Evolutionary conservation across 2,113 vertebrate genomes (phyloP).

Genomic region (Takifugu flavidus): DNA sequence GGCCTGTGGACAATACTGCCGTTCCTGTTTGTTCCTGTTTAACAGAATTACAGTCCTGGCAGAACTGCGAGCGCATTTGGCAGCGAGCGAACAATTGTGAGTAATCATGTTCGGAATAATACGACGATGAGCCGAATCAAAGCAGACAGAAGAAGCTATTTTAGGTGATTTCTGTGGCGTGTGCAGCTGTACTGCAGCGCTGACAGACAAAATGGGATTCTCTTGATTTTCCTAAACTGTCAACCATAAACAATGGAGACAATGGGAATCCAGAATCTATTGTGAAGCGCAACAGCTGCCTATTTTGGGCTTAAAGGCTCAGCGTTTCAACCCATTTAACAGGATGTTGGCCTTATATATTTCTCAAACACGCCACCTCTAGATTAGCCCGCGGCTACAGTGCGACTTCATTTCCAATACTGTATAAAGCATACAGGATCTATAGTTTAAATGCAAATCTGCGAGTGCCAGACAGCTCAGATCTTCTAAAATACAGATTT

Average conservation of each 20-base stretch:
- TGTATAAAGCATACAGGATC: not conserved
- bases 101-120: slow-evolving; percentile 54
- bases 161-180: slow-evolving; percentile 34
- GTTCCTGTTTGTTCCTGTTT: slow-evolving; percentile 15
- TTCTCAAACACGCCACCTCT: too few relatives aligned
- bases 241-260: slow-evolving; percentile 45
- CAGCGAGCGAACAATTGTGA: slow-evolving; percentile 45
- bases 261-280: slow-evolving; percentile 44
- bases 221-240: slow-evolving; percentile 44
- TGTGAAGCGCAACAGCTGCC: slow-evolving; percentile 43
- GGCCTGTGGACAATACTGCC: slow-evolving; percentile 22
- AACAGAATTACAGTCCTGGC: slow-evolving; percentile 44
- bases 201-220: slow-evolving; percentile 49
- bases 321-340: slow-evolving; percentile 12
- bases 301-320: slow-evolving; percentile 21
- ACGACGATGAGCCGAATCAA: slow-evolving; percentile 41
- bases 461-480: too few relatives aligned
- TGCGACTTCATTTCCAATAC: too few relatives aligned
- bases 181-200: slow-evolving; percentile 20
- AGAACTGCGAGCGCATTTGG: slow-evolving; percentile 28
- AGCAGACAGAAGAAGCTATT: slow-evolving; percentile 51
- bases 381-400: too few relatives aligned
- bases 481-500: not conserved
- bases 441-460: not conserved
- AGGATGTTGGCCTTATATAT: too few relatives aligned